These are phyloP conservation scores for Carterocephalus palaemon DNA, from an alignment of 2,888 invertebrate genomes.

Conservation along the genomic window DNA sequence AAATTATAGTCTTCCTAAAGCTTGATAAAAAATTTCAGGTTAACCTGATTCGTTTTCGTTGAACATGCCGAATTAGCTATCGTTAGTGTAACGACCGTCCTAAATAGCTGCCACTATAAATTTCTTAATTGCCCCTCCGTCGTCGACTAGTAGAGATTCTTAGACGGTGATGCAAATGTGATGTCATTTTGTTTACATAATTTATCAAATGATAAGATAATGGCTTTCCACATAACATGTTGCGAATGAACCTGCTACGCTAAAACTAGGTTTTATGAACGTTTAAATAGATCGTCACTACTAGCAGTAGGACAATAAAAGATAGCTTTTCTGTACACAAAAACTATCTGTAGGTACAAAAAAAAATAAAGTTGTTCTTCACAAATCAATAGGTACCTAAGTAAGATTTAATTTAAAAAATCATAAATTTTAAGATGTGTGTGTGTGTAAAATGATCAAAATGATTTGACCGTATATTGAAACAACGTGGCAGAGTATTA, in stretches of 20 bases:
- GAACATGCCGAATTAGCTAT: conserved; percentile 51
- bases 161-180: conserved; percentile 67
- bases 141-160: conserved; percentile 62
- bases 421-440: too few species aligned
- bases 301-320: too few species aligned
- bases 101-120: conserved; percentile 69
- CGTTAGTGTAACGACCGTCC: conserved; percentile 67
- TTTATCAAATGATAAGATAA: conserved; percentile 36
- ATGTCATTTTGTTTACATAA: conserved; percentile 45
- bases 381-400: too few species aligned
- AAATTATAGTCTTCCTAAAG: neutral
- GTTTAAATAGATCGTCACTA: too few species aligned
- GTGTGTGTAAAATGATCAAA: too few species aligned
- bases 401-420: too few species aligned
- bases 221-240: conserved; percentile 27
- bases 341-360: neutral
- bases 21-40: conserved; percentile 10
- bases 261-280: too few species aligned
- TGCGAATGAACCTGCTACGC: too few species aligned
- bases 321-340: too few species aligned
- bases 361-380: too few species aligned
- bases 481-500: too few species aligned
- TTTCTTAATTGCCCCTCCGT: conserved; percentile 67
- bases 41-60: conserved; percentile 17
- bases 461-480: too few species aligned